Evolutionary conservation across 2,113 vertebrate species (phyloP).

Genomic region (Aptenodytes patagonicus): DNA sequence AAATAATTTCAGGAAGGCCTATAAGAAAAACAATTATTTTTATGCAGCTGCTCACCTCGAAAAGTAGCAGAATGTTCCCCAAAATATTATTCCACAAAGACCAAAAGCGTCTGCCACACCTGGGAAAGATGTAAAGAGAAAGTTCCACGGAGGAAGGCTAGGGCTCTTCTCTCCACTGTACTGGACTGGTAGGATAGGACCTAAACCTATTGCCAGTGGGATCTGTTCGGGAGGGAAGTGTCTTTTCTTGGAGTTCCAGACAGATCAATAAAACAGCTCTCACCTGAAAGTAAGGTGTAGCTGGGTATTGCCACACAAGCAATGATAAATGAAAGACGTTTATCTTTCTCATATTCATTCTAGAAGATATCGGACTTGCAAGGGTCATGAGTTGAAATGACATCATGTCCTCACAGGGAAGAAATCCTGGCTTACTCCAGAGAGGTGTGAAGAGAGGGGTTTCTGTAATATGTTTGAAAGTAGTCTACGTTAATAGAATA

Average conservation of each 20-base stretch:
- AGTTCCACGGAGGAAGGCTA: background rate
- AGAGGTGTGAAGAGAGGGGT: background rate
- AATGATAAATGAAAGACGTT: background rate
- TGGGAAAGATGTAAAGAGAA: background rate
- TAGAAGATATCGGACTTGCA: background rate
- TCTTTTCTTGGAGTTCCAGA: background rate
- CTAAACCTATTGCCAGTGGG: background rate
- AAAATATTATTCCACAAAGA: background rate
- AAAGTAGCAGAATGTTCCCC: background rate
- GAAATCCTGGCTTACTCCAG: background rate
- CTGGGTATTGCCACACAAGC: background rate
- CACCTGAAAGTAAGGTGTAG: background rate
- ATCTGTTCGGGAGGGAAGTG: background rate
- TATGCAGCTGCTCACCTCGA: background rate
- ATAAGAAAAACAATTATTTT: background rate
- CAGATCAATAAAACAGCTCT: background rate
- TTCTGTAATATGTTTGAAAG: background rate
- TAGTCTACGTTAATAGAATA: background rate
- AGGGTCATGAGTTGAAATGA: background rate
- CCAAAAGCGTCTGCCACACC: background rate
- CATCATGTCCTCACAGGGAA: background rate
- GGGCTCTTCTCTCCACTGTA: background rate
- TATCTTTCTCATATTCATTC: background rate
- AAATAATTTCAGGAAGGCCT: background rate
- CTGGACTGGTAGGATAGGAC: background rate